These are phyloP conservation scores for Cardinalis cardinalis DNA, from an alignment of 2,113 vertebrate species.

Conservation along the genomic window DNA sequence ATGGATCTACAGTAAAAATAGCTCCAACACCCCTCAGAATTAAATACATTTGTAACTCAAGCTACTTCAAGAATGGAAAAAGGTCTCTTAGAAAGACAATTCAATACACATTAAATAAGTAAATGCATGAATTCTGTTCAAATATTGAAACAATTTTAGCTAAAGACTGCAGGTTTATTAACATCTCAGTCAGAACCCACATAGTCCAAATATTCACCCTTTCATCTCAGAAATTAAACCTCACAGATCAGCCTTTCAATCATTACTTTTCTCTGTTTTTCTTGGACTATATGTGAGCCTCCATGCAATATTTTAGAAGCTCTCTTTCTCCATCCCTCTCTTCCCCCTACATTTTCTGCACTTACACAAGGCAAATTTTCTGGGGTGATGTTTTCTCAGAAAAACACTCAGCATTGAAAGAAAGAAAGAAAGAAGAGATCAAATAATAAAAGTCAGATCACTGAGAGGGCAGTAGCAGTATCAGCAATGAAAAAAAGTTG, in stretches of 20 bases:
- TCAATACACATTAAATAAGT: neutral
- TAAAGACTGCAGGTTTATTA: neutral
- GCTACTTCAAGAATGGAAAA: neutral
- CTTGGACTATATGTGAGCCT: neutral
- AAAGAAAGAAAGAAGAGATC: neutral
- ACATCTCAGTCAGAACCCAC: neutral
- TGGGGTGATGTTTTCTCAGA: neutral
- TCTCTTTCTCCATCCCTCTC: neutral
- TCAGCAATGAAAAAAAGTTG: slow-evolving; percentile 9
- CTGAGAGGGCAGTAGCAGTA: neutral
- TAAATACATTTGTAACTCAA: neutral
- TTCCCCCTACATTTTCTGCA: neutral
- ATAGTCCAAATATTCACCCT: neutral
- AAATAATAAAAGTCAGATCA: slow-evolving; percentile 20
- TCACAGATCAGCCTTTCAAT: neutral
- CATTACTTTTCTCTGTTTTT: neutral
- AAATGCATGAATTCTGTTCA: neutral
- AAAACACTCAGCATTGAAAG: neutral
- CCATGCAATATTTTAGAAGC: neutral
- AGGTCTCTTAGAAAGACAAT: neutral
- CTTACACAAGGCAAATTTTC: neutral
- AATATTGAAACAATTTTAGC: neutral
- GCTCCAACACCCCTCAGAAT: neutral
- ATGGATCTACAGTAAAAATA: neutral
- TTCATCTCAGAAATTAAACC: neutral